phyloP scores from a whole-genome alignment of 2,888 invertebrate genomes.

The Tetheella fluctuosa region DNA sequence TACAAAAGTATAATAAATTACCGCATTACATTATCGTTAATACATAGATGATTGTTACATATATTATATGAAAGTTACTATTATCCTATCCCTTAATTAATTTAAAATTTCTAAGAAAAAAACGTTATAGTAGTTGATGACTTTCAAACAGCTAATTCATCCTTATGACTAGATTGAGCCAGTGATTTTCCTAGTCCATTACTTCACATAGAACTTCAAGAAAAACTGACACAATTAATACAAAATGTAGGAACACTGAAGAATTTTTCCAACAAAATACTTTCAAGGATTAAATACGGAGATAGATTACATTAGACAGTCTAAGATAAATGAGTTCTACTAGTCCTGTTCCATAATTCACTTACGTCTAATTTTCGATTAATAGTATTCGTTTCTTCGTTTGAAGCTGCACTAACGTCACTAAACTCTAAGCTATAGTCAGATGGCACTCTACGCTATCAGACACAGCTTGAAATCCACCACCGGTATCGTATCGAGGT shows the following conservation, averaged over 20 bases:
- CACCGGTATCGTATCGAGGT: constrained; percentile 37
- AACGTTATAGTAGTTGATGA: constrained; percentile 64
- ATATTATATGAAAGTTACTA: constrained; percentile 56
- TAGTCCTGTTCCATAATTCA: constrained; percentile 62
- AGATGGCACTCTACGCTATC: constrained; percentile 80
- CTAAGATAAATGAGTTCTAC: constrained; percentile 55
- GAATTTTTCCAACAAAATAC: constrained; percentile 60
- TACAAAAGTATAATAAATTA: constrained; percentile 62
- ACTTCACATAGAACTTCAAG: constrained; percentile 63
- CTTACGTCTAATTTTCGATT: constrained; percentile 76
- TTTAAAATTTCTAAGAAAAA: constrained; percentile 72
- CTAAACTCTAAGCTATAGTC: constrained; percentile 78
- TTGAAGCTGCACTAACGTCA: constrained; percentile 74
- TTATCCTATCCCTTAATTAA: constrained; percentile 63
- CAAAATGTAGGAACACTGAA: constrained; percentile 78
- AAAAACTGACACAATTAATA: constrained; percentile 79
- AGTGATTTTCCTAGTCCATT: constrained; percentile 71
- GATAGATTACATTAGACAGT: constrained; percentile 53
- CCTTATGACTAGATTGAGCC: constrained; percentile 84
- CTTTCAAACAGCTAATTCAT: constrained; percentile 78
- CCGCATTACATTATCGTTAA: constrained; percentile 59
- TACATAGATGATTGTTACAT: constrained; percentile 59
- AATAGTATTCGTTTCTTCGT: constrained; percentile 78
- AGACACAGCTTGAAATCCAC: constrained; percentile 58
- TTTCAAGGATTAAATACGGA: constrained; percentile 37